These are phyloP conservation scores for Drosophila neonasuta DNA, from an alignment of 2,888 invertebrate genomes.

Conservation along the genomic window DNA sequence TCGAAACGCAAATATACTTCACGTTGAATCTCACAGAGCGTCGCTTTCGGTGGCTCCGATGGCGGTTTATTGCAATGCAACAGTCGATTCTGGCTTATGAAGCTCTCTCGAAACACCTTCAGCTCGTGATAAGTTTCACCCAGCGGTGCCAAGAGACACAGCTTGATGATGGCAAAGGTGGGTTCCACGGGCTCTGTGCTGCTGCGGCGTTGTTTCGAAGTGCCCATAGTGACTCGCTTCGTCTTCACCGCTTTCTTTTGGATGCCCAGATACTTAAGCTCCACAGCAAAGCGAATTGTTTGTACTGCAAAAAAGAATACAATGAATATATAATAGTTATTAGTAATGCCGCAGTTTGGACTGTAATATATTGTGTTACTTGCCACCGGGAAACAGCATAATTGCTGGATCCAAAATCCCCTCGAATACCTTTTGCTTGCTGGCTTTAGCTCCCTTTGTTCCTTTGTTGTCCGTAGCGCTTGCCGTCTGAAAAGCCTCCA, in stretches of 20 bases:
- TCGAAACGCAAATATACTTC: conserved; percentile 51
- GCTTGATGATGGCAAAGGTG: conserved; percentile 58
- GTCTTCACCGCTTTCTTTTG: conserved; percentile 11
- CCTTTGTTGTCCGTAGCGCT: conserved; percentile 8
- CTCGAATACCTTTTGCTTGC: conserved; percentile 53
- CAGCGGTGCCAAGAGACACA: conserved; percentile 59
- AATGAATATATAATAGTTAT: not conserved
- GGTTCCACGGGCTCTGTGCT: not conserved
- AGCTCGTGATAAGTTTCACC: conserved; percentile 53
- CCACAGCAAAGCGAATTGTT: conserved; percentile 60
- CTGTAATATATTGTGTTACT: not conserved
- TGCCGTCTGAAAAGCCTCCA: conserved; percentile 53
- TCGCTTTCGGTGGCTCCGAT: fast-evolving
- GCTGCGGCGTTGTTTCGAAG: not conserved
- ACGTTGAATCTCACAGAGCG: conserved; percentile 22
- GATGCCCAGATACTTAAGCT: conserved; percentile 47
- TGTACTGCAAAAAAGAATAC: conserved; percentile 32
- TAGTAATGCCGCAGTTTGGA: not conserved
- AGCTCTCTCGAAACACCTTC: conserved; percentile 46
- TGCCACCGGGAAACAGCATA: conserved; percentile 68
- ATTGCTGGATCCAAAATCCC: conserved; percentile 68
- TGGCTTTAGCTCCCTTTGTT: not conserved
- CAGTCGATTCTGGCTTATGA: conserved; percentile 55
- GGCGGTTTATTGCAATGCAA: conserved; percentile 32
- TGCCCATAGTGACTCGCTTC: not conserved